Conservation (phyloP, 2,888 invertebrate genomes). For the Pemphredon lugubris region DNA sequence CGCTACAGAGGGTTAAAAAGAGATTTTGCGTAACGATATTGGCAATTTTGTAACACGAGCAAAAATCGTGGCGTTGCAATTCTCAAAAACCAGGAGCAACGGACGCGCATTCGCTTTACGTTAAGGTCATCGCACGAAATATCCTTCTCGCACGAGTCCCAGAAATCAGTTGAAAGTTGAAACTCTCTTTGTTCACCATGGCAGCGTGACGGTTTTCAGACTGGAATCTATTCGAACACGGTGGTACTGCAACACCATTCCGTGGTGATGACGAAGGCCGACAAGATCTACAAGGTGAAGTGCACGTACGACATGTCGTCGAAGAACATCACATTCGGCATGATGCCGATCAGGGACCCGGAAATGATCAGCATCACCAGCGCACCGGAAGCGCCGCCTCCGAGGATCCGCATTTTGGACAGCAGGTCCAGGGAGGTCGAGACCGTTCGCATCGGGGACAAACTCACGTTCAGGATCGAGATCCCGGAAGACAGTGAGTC, state of each 20-base stretch:
- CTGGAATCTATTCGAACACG: constrained; percentile 96
- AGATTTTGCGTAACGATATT: too few relatives aligned
- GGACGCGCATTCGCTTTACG: too few relatives aligned
- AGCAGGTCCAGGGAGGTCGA: constrained; percentile 93
- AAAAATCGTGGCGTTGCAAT: too few relatives aligned
- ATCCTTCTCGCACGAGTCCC: constrained; percentile 27
- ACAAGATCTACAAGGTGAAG: constrained; percentile 97
- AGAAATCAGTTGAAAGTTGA: not conserved
- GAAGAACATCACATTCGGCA: constrained; percentile 97
- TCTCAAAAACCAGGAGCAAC: too few relatives aligned
- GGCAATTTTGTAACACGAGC: too few relatives aligned
- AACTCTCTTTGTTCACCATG: constrained; percentile 63
- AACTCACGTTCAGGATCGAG: constrained; percentile 96
- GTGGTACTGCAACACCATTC: constrained; percentile 97
- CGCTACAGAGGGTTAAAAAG: too few relatives aligned
- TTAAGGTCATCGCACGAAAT: not conserved
- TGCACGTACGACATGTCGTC: constrained; percentile 98
- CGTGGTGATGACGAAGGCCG: constrained; percentile 97
- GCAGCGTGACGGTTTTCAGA: constrained; percentile 84
- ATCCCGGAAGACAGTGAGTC: constrained; percentile 97
- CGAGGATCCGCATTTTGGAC: constrained; percentile 95
- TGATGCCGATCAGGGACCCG: constrained; percentile 98
- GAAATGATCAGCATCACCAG: constrained; percentile 98
- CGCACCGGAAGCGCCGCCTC: constrained; percentile 96
- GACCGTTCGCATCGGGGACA: constrained; percentile 96